These are phyloP conservation scores for Chelidonichthys spinosus DNA, from an alignment of 2,797 vertebrate species.

Conservation along the genomic window DNA sequence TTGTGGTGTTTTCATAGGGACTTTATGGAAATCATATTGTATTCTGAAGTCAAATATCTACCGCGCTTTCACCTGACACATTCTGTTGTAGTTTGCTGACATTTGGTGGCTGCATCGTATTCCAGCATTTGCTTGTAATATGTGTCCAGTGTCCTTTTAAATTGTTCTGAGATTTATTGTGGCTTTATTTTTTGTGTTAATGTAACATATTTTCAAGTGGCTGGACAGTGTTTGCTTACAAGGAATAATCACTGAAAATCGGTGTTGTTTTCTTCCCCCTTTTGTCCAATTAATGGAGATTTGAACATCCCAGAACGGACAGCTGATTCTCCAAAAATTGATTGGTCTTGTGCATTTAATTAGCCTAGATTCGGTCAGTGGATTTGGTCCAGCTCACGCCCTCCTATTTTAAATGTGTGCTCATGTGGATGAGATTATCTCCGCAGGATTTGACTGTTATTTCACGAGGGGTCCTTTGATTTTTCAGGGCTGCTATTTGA, in stretches of 20 bases:
- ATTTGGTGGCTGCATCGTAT: background rate
- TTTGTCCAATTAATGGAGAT: background rate
- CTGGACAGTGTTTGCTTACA: background rate
- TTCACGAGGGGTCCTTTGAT: conserved; percentile 16
- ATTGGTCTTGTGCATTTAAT: conserved; percentile 20
- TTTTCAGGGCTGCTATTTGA: conserved; percentile 23
- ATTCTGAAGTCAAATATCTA: background rate
- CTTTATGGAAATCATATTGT: background rate
- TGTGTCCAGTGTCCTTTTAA: background rate
- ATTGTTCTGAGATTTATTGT: background rate
- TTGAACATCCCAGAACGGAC: background rate
- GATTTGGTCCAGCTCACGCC: conserved; percentile 4
- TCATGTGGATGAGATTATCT: conserved; percentile 22
- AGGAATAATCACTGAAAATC: conserved; percentile 1
- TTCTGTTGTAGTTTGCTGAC: background rate
- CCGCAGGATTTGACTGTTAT: conserved; percentile 18
- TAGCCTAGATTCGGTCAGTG: background rate
- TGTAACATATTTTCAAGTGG: background rate
- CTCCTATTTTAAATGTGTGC: background rate
- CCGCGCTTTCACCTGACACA: conserved; percentile 7
- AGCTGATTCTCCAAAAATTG: conserved; percentile 2
- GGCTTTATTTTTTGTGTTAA: background rate
- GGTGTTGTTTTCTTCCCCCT: background rate
- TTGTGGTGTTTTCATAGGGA: background rate
- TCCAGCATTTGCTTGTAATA: background rate